phyloP scores from a whole-genome alignment of 1,140 invertebrate species.

The Zaprionus taronus region DNA sequence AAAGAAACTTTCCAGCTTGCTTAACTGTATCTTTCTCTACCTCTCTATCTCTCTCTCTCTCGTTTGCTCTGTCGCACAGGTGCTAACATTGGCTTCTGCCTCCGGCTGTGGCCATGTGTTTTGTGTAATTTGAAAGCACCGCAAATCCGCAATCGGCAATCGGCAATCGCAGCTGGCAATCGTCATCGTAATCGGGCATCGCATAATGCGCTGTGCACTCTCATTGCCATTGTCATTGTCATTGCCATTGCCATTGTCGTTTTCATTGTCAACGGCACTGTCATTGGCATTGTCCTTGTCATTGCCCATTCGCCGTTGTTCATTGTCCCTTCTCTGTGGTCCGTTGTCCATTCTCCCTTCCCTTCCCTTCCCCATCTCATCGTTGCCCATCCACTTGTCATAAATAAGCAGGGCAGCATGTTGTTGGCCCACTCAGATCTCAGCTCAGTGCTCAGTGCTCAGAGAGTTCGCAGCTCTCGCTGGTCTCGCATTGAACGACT shows the following conservation, averaged over 20 bases:
- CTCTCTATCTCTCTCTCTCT: neutral
- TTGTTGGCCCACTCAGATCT: constrained; percentile 25
- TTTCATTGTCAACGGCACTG: constrained; percentile 28
- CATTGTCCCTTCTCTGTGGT: constrained; percentile 10
- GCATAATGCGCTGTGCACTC: constrained; percentile 62
- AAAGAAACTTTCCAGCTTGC: too few relatives aligned
- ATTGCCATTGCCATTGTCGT: constrained; percentile 36
- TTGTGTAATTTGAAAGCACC: constrained; percentile 69
- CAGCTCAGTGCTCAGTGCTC: constrained; percentile 21
- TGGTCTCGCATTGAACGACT: constrained; percentile 67
- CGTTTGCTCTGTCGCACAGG: neutral
- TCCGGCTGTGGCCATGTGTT: constrained; percentile 58
- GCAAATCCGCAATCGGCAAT: constrained; percentile 27
- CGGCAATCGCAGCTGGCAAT: constrained; percentile 45
- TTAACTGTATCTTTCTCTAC: neutral
- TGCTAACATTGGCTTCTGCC: neutral
- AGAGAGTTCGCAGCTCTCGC: constrained; percentile 35
- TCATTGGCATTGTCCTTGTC: constrained; percentile 41
- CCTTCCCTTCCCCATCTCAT: constrained; percentile 15
- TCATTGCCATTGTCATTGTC: constrained; percentile 55
- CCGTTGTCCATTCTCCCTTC: neutral
- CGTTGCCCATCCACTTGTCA: constrained; percentile 60
- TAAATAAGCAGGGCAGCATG: constrained; percentile 75
- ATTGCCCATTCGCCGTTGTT: constrained; percentile 11
- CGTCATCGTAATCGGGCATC: constrained; percentile 26